Conservation (phyloP, 2,797 vertebrate species). For the Chromis chromis region DNA sequence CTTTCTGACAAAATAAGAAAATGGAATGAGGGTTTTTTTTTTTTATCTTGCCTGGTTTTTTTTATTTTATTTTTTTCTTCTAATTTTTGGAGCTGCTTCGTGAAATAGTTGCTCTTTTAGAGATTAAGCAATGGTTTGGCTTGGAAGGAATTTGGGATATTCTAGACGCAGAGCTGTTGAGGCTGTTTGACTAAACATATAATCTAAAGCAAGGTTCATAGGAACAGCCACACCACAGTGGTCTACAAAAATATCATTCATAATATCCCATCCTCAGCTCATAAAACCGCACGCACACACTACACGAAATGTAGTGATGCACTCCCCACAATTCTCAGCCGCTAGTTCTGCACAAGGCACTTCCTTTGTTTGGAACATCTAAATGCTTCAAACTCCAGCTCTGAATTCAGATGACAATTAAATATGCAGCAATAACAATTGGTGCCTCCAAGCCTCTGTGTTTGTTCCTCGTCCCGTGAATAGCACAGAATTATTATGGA, state of each 20-base stretch:
- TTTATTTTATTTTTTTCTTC: conserved; percentile 1
- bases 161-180: conserved; percentile 61
- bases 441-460: not conserved
- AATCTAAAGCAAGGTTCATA: conserved; percentile 69
- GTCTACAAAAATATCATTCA: conserved; percentile 63
- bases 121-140: conserved; percentile 65
- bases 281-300: conserved; percentile 23
- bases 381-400: conserved; percentile 24
- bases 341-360: conserved; percentile 39
- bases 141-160: conserved; percentile 73
- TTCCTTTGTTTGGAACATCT: conserved; percentile 44
- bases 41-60: conserved; percentile 36
- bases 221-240: conserved; percentile 67
- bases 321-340: conserved; percentile 36
- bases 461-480: conserved; percentile 18
- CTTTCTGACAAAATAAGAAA: conserved; percentile 57
- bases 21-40: conserved; percentile 16
- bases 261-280: conserved; percentile 53
- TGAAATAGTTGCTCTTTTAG: conserved; percentile 52
- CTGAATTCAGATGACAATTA: conserved; percentile 34
- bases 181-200: conserved; percentile 71
- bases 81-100: conserved; percentile 12
- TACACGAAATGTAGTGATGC: conserved; percentile 22
- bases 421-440: conserved; percentile 21
- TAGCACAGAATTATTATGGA: conserved; percentile 18